Percentiles rank a stretch among this genome's conserved stretches.
These are phyloP conservation scores for Phrynocephalus forsythii DNA, from an alignment of 2,797 vertebrate genomes.

Conservation along the genomic window DNA sequence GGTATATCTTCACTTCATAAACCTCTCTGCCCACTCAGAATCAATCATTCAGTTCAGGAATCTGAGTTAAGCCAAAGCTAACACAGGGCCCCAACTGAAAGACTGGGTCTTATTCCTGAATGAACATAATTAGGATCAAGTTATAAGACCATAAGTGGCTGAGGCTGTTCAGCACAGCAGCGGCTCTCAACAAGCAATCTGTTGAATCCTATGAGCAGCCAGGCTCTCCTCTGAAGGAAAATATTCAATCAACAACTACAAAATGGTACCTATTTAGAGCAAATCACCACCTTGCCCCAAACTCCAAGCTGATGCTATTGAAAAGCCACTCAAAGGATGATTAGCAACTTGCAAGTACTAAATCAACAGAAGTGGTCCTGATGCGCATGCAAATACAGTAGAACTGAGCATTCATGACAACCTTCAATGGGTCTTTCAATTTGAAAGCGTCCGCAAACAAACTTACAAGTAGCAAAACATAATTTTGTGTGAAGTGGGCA, in stretches of 20 bases:
- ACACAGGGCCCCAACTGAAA: neutral
- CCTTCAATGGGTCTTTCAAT: neutral
- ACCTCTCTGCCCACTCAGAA: too few relatives aligned
- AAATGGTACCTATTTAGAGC: neutral
- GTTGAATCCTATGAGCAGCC: neutral
- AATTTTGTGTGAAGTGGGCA: neutral
- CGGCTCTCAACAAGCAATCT: neutral
- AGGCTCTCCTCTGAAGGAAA: neutral
- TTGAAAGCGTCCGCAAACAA: neutral
- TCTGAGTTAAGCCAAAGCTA: too few relatives aligned
- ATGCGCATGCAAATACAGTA: neutral
- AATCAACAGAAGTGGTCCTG: slow-evolving; percentile 12
- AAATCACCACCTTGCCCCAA: rapidly evolving
- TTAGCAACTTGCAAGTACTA: neutral
- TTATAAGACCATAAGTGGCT: neutral
- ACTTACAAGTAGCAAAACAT: neutral
- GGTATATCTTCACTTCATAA: too few relatives aligned
- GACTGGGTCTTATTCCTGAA: neutral
- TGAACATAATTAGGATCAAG: neutral
- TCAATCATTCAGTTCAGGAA: too few relatives aligned
- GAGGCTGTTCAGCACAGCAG: neutral
- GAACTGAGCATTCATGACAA: slow-evolving; percentile 2
- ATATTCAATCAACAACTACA: neutral
- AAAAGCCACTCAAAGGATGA: neutral
- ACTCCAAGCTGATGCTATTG: neutral